These are phyloP conservation scores for Naja naja DNA, from an alignment of 2,113 vertebrate species.

Conservation along the genomic window DNA sequence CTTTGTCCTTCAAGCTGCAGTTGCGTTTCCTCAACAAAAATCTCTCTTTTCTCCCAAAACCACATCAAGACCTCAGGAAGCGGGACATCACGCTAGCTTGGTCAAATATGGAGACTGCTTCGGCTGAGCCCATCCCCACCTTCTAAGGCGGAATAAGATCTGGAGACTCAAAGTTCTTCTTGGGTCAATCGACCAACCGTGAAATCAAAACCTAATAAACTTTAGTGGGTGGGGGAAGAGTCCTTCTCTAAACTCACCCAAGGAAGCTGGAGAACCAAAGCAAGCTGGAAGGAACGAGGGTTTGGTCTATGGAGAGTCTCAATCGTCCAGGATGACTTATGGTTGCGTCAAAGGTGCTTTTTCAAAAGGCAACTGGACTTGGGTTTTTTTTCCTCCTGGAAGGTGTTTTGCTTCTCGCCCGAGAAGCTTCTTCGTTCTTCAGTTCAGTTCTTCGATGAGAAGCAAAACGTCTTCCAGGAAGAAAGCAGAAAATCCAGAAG, in stretches of 20 bases:
- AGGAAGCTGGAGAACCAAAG: neutral
- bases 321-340: neutral
- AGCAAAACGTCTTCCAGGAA: too few relatives aligned
- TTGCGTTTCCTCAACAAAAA: neutral
- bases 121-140: neutral
- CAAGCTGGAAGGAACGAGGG: neutral
- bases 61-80: neutral
- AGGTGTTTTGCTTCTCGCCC: neutral
- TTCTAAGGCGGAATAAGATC: neutral
- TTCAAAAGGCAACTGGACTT: neutral
- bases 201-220: neutral
- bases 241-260: neutral
- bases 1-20: too few relatives aligned
- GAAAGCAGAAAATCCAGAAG: too few relatives aligned
- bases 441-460: too few relatives aligned
- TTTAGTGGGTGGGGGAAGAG: rapidly evolving
- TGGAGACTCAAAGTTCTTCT: neutral
- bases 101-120: neutral
- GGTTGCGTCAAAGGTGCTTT: neutral
- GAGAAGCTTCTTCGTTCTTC: too few relatives aligned
- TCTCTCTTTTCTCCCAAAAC: neutral
- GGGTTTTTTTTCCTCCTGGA: neutral
- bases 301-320: neutral
- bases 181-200: neutral
- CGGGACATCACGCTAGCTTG: neutral